Evolutionary conservation across 2,113 vertebrate genomes (phyloP).

Genomic region (Elgaria multicarinata): DNA sequence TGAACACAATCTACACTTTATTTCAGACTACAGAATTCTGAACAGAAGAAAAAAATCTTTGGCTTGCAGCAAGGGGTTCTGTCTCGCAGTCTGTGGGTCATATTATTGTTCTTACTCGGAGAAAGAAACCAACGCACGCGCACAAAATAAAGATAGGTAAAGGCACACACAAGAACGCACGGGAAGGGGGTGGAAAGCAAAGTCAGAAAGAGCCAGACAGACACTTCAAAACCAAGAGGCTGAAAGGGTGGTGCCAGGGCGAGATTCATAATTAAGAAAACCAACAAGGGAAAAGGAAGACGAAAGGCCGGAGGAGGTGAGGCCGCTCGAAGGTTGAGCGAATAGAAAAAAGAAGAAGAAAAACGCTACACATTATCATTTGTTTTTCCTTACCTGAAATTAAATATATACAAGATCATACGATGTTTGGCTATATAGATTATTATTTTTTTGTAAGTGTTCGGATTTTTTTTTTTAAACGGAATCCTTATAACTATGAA

Average conservation of each 20-base stretch:
- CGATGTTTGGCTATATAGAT: slow-evolving; percentile 96
- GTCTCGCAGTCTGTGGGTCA: slow-evolving; percentile 81
- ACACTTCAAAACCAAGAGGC: slow-evolving; percentile 49
- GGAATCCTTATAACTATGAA: slow-evolving; percentile 88
- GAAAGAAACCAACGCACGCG: neutral
- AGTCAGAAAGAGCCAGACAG: slow-evolving; percentile 54
- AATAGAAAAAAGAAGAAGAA: no score
- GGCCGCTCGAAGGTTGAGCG: slow-evolving; percentile 73
- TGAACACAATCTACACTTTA: slow-evolving; percentile 89
- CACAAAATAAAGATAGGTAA: slow-evolving; percentile 33
- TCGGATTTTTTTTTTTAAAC: slow-evolving; percentile 71
- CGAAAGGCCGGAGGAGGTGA: slow-evolving; percentile 32
- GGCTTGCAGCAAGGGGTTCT: slow-evolving; percentile 92
- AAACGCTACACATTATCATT: slow-evolving; percentile 80
- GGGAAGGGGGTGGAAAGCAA: neutral
- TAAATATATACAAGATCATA: slow-evolving; percentile 98
- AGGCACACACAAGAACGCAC: slow-evolving; percentile 40
- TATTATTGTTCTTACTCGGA: slow-evolving; percentile 52
- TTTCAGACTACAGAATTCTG: slow-evolving; percentile 96
- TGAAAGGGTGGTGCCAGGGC: slow-evolving; percentile 21
- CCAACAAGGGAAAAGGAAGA: slow-evolving; percentile 58
- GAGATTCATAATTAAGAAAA: slow-evolving; percentile 7
- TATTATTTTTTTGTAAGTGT: slow-evolving; percentile 77
- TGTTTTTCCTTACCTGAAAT: slow-evolving; percentile 87
- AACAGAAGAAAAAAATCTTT: slow-evolving; percentile 99